A percentile compares a stretch with the other conserved stretches of the same genome.
Conservation (phyloP, 1,140 invertebrate genomes). For the Drosophila bocqueti region DNA sequence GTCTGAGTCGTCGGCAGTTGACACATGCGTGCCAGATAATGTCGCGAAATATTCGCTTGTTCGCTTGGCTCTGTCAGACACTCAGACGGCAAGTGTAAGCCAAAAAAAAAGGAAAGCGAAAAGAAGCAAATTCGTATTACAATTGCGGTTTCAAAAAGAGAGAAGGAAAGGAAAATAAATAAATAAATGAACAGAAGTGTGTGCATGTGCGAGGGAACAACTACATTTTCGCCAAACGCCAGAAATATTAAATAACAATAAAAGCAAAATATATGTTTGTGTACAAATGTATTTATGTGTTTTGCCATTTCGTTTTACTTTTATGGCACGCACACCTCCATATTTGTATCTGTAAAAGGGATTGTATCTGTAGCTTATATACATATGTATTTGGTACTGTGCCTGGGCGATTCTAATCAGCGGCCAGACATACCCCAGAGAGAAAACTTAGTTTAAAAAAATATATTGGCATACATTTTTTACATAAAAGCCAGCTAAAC, state of each 20-base stretch:
- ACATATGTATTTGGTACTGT: constrained; percentile 14
- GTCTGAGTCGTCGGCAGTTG: constrained; percentile 62
- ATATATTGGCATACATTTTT: neutral
- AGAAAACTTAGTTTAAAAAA: neutral
- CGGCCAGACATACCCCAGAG: constrained; percentile 43
- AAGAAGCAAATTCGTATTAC: constrained; percentile 25
- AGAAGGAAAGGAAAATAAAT: neutral
- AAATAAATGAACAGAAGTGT: constrained; percentile 10
- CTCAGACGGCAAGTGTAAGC: constrained; percentile 54
- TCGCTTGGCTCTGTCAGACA: constrained; percentile 38
- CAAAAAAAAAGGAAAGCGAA: constrained; percentile 22
- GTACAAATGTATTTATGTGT: constrained; percentile 75
- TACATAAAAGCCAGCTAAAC: neutral
- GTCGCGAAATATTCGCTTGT: constrained; percentile 57
- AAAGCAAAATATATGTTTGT: constrained; percentile 59
- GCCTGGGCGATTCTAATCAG: constrained; percentile 72
- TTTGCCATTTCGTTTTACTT: constrained; percentile 64
- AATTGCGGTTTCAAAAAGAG: constrained; percentile 46
- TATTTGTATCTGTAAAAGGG: constrained; percentile 10
- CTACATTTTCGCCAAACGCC: constrained; percentile 76
- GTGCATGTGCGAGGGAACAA: constrained; percentile 45
- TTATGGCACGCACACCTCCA: constrained; percentile 56
- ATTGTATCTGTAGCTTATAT: constrained; percentile 20
- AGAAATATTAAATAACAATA: constrained; percentile 80
- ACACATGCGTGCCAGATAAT: constrained; percentile 79